These are phyloP conservation scores for Parauchenoglanis punctatus DNA, from an alignment of 2,797 vertebrate genomes.

Conservation along the genomic window DNA sequence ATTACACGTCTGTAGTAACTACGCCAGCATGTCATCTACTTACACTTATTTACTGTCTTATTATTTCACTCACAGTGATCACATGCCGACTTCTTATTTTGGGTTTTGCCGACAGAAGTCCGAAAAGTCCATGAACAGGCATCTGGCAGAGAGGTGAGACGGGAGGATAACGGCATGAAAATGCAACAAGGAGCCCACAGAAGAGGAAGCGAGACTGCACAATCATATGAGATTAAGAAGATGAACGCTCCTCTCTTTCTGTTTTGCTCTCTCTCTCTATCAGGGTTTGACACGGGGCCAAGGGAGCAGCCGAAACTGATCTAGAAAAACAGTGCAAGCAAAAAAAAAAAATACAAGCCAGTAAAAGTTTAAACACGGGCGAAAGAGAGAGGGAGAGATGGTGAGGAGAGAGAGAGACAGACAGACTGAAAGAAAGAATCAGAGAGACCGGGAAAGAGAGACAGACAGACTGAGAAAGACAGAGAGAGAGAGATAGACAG, in stretches of 20 bases:
- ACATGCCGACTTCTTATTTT: background rate
- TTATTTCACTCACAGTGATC: too few relatives aligned
- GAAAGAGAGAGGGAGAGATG: background rate
- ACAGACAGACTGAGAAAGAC: background rate
- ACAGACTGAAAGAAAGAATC: background rate
- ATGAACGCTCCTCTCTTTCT: background rate
- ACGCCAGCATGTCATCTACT: background rate
- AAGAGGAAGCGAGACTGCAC: slow-evolving; percentile 18
- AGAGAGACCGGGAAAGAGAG: background rate
- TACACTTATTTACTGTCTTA: background rate
- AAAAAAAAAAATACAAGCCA: slow-evolving; percentile 29
- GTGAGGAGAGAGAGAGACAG: background rate
- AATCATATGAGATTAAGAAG: background rate
- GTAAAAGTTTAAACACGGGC: background rate
- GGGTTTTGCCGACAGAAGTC: background rate
- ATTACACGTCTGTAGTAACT: background rate
- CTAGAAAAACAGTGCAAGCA: slow-evolving; percentile 30
- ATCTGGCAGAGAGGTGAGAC: slow-evolving; percentile 3
- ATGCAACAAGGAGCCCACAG: background rate
- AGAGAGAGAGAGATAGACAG: background rate
- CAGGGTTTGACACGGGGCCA: background rate
- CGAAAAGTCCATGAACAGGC: background rate
- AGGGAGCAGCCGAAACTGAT: slow-evolving; percentile 36
- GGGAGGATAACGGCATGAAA: slow-evolving; percentile 17
- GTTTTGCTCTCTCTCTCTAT: background rate